These are phyloP conservation scores for Oscheius sp. DNA, from an alignment of 2,888 invertebrate genomes.

Conservation along the genomic window DNA sequence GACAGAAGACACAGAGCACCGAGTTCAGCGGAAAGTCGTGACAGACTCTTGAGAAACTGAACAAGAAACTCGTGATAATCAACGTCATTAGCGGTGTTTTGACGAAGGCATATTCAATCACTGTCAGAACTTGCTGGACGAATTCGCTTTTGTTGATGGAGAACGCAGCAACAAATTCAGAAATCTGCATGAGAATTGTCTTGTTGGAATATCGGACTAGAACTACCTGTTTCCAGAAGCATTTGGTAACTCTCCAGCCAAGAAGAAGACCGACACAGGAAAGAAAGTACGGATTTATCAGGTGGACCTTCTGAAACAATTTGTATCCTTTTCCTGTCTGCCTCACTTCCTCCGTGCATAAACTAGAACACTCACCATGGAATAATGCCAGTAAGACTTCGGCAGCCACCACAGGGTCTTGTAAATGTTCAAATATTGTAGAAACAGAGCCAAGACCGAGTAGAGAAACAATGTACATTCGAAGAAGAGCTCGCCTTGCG, in stretches of 20 bases:
- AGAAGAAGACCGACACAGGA: conserved; percentile 86
- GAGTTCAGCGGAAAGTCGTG: conserved; percentile 84
- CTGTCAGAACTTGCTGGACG: conserved; percentile 47
- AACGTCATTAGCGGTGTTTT: conserved; percentile 70
- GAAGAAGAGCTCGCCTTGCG: conserved; percentile 83
- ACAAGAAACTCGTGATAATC: conserved; percentile 69
- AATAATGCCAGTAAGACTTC: conserved; percentile 87
- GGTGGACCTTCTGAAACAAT: conserved; percentile 85
- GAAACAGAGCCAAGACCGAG: conserved; percentile 82
- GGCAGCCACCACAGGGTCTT: conserved; percentile 97
- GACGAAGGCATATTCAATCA: conserved; percentile 63
- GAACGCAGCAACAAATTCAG: conserved; percentile 52
- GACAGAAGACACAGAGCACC: conserved; percentile 87
- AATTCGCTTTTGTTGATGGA: conserved; percentile 45
- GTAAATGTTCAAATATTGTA: conserved; percentile 94
- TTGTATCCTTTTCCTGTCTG: background rate
- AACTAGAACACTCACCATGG: conserved; percentile 81
- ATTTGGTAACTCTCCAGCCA: conserved; percentile 83
- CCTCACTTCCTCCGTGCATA: background rate
- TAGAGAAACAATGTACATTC: conserved; percentile 87
- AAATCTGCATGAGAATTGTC: conserved; percentile 45
- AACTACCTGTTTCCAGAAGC: conserved; percentile 76
- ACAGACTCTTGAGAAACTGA: conserved; percentile 78
- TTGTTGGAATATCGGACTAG: background rate
- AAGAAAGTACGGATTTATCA: conserved; percentile 89